Percentiles rank a stretch among this genome's conserved stretches.
phyloP scores from a whole-genome alignment of 2,888 invertebrate species.

The Hermodice carunculata region DNA sequence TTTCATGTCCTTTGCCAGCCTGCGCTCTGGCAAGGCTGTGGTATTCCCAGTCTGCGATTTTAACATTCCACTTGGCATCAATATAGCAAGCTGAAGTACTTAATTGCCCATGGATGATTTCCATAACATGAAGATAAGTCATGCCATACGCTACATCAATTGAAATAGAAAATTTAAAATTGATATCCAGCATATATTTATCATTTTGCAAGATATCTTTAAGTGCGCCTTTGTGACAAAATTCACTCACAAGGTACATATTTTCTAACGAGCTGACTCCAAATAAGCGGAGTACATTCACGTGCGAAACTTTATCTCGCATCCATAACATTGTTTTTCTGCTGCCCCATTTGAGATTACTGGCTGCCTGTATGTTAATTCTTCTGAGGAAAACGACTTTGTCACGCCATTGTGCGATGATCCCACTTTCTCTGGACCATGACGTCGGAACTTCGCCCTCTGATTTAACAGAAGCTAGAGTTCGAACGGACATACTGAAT shows the following conservation, averaged over 20 bases:
- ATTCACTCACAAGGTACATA: conserved; percentile 52
- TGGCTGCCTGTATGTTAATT: no score
- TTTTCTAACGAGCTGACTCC: conserved; percentile 54
- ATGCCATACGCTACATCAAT: conserved; percentile 47
- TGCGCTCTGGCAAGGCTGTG: conserved; percentile 29
- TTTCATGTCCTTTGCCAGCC: no score
- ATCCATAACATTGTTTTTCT: conserved; percentile 50
- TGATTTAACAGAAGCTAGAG: no score
- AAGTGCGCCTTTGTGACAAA: conserved; percentile 55
- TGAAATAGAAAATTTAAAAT: conserved; percentile 55
- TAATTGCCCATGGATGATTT: conserved; percentile 61
- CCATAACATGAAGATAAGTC: conserved; percentile 56
- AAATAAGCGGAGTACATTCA: conserved; percentile 55
- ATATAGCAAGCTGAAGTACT: conserved; percentile 55
- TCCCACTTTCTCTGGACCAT: no score
- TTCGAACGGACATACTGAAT: no score
- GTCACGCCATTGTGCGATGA: no score
- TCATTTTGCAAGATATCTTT: conserved; percentile 53
- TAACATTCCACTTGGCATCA: conserved; percentile 62
- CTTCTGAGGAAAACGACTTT: no score
- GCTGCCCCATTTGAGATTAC: conserved; percentile 23
- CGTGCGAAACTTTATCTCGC: conserved; percentile 50
- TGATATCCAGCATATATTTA: conserved; percentile 50
- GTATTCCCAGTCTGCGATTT: conserved; percentile 61
- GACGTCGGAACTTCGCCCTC: no score